These are phyloP conservation scores for Limosa lapponica DNA, from an alignment of 2,797 vertebrate genomes.

Conservation along the genomic window DNA sequence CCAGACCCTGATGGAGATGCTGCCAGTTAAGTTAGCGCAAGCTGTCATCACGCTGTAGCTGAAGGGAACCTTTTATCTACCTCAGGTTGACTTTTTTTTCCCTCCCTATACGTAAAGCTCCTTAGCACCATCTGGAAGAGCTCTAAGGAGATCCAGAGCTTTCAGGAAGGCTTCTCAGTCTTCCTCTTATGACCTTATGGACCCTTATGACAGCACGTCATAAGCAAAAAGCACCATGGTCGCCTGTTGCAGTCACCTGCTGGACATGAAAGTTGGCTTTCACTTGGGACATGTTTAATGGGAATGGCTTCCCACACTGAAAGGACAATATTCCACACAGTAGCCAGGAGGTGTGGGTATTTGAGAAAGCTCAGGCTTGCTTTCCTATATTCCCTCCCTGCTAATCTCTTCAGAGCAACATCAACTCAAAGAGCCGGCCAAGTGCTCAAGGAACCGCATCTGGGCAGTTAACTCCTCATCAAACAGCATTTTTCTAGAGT, in stretches of 20 bases:
- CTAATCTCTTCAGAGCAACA: neutral
- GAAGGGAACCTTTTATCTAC: neutral
- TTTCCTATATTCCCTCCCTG: neutral
- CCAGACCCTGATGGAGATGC: neutral
- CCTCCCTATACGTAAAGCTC: neutral
- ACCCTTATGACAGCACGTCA: neutral
- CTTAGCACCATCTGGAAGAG: neutral
- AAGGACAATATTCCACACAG: neutral
- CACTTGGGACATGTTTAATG: accelerated
- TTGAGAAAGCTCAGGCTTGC: neutral
- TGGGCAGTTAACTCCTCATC: neutral
- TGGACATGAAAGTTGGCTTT: neutral
- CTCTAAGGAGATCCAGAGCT: neutral
- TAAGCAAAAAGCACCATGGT: accelerated
- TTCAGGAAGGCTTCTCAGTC: neutral
- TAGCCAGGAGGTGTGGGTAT: neutral
- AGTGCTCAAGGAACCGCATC: neutral
- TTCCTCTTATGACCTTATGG: neutral
- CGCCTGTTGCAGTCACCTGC: neutral
- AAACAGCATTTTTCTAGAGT: neutral
- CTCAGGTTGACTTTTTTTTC: neutral
- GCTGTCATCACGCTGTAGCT: neutral
- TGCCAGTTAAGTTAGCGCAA: neutral
- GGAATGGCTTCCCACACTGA: neutral
- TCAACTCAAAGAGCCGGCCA: neutral